A percentile compares a stretch with the other conserved stretches of the same genome.
These are phyloP conservation scores for Nycticryphes semicollaris DNA, from an alignment of 2,113 vertebrate genomes.

Conservation along the genomic window DNA sequence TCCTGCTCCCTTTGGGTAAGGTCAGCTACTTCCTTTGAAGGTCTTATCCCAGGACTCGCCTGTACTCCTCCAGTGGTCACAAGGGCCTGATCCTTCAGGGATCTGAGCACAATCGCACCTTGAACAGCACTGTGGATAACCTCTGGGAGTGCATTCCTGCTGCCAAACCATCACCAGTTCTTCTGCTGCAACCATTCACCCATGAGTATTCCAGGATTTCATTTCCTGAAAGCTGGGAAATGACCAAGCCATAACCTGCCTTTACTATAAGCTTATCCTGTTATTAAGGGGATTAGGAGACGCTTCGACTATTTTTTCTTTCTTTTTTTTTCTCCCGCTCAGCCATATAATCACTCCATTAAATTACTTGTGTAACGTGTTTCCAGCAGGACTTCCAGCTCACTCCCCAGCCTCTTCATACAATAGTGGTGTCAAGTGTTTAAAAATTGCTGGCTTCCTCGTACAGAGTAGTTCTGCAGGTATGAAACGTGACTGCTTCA, in stretches of 20 bases:
- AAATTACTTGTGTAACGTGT: not conserved
- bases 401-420: not conserved
- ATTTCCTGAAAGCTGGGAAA: not conserved
- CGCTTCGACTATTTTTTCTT: not conserved
- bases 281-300: not conserved
- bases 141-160: not conserved
- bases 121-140: not conserved
- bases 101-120: not conserved
- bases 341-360: not conserved
- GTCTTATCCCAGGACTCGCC: too few species aligned
- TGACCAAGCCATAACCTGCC: not conserved
- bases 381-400: not conserved
- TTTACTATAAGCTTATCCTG: not conserved
- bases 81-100: rapidly evolving
- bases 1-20: not conserved
- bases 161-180: not conserved
- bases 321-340: not conserved
- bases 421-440: rapidly evolving
- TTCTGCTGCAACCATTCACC: not conserved
- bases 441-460: not conserved
- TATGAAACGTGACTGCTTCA: rapidly evolving
- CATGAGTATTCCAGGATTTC: not conserved
- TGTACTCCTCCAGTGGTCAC: not conserved
- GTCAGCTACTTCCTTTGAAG: not conserved
- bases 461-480: rapidly evolving